phyloP scores from a whole-genome alignment of 1,140 invertebrate genomes.

The Sipha flava region DNA sequence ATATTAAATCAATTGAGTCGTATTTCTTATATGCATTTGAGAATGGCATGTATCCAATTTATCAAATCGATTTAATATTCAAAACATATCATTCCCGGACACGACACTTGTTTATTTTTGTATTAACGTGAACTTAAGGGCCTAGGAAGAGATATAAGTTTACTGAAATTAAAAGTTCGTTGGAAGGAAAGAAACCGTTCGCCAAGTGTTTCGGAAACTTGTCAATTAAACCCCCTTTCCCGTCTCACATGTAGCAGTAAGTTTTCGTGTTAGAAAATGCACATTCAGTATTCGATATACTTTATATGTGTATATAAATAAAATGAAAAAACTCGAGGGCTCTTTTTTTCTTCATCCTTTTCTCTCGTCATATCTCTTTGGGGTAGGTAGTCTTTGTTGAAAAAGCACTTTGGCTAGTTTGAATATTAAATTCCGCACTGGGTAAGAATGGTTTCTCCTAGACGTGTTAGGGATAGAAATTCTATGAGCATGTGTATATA shows the following conservation, averaged over 20 bases:
- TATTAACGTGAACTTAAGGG: neutral
- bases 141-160: neutral
- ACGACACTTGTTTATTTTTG: conserved; percentile 18
- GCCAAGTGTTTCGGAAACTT: conserved; percentile 16
- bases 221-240: conserved; percentile 11
- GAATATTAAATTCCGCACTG: conserved; percentile 14
- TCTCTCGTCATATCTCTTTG: neutral
- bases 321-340: neutral
- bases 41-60: neutral
- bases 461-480: neutral
- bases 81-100: neutral
- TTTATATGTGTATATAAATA: neutral
- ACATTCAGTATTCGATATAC: neutral
- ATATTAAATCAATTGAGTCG: neutral
- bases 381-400: conserved; percentile 16
- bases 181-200: neutral
- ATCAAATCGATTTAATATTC: neutral
- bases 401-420: conserved; percentile 30
- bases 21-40: neutral
- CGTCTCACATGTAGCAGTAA: neutral
- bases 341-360: neutral
- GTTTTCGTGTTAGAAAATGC: neutral
- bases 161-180: conserved; percentile 14
- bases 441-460: neutral
- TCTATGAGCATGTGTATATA: neutral